Base-by-base conservation (phyloP, 2,797 vertebrate species). In the Gallinago nigripennis region DNA sequence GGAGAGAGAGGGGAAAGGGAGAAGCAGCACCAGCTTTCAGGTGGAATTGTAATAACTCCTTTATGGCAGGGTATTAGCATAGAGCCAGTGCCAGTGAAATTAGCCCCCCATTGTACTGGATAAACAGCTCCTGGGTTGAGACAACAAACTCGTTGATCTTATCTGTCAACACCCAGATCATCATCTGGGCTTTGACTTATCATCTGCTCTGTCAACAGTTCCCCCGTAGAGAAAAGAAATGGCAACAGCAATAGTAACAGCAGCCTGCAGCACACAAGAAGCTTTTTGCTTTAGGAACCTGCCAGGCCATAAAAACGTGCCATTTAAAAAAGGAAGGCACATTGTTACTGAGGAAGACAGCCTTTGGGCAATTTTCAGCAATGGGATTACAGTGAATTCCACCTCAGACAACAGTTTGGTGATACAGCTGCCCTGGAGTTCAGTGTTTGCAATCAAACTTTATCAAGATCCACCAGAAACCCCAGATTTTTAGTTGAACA, bases 131-230 rank as follows among this genome's bases (percentile, higher is more conserved):
- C 75, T 78, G 3, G 21, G 43, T n/a, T 89, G 90, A 95, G 71
- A 84, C 90, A 97, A 95, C 86, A 87, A 93, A 51, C 43, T 45
- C 11, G 8, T 61, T 82, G 88, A 81, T 92, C 46, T 97, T 94
- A 91, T 95, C 92, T 95, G 78, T 94, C 94, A 85, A 75, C 86
- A 76, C 50, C 54, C 15, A 90, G 82, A 94, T 95, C 84, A 71
- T 90, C 83, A 93, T 61, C 71, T 88, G 79, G 66, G 79, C 66
- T 88, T 92, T 83, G 54, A 45, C 54, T 94, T 97, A 81, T 86
- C 82, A 60, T 88, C 71, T 60, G 45, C 53, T 88, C 88, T 82
- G 69, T 95, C 95, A 96, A 88, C 88, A 76, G 45, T 45, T 82
- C 13, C 37, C 68, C 71, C 25, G 2, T 15, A 58, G 84, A 92